A percentile compares a stretch with the other conserved stretches of the same genome.
phyloP scores from a whole-genome alignment of 1,140 invertebrate species.

The Phenacoccus solenopsis region DNA sequence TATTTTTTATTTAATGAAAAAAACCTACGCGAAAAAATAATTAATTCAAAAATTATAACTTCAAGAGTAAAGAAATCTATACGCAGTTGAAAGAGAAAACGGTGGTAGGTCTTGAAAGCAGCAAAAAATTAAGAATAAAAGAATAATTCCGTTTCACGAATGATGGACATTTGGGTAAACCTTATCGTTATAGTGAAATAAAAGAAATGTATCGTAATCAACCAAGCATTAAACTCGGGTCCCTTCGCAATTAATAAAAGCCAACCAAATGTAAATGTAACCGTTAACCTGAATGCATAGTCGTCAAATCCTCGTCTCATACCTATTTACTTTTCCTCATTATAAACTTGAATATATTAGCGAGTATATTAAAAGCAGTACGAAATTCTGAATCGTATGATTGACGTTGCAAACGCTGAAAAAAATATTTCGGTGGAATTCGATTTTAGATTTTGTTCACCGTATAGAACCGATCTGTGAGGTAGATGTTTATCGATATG shows the following conservation, averaged over 20 bases:
- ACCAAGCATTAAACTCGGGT: neutral
- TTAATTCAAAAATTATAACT: conserved; percentile 4
- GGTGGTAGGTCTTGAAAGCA: neutral
- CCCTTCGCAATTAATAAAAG: neutral
- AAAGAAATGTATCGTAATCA: neutral
- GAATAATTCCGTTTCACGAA: neutral
- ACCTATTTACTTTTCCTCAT: neutral
- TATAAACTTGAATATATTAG: neutral
- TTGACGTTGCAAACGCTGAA: neutral
- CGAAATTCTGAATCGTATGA: neutral
- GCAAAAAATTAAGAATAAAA: neutral
- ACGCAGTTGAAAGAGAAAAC: neutral
- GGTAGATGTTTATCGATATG: too few relatives aligned
- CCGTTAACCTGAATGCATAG: neutral
- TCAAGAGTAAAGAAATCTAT: neutral
- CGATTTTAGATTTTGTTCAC: neutral
- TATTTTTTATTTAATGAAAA: too few relatives aligned
- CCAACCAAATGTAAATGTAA: conserved; percentile 2
- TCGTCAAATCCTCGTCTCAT: too few relatives aligned
- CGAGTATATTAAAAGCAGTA: neutral
- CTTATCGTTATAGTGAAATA: neutral
- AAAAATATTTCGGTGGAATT: too few relatives aligned
- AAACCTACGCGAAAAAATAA: too few relatives aligned
- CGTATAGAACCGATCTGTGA: too few relatives aligned
- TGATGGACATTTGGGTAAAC: conserved; percentile 1